Evolutionary conservation across 2,888 invertebrate species (phyloP).

Genomic region (Noctua comes): DNA sequence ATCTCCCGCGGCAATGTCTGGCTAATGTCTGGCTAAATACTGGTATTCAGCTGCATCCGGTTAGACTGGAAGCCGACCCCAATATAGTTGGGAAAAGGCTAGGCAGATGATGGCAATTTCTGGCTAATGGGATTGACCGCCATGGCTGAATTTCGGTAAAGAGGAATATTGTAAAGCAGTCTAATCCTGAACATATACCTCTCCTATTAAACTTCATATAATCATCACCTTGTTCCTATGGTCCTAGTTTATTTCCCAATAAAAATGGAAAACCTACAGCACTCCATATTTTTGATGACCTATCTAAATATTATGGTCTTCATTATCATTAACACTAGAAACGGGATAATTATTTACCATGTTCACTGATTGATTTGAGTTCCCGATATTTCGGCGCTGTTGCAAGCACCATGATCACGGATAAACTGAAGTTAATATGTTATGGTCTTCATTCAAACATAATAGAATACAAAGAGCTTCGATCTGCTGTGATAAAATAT

Average conservation of each 20-base stretch:
- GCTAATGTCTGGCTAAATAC: too few relatives aligned
- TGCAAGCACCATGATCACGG: too few relatives aligned
- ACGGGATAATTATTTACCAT: too few relatives aligned
- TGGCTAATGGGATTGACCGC: background rate
- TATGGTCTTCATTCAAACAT: background rate
- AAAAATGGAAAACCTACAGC: background rate
- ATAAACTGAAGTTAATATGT: too few relatives aligned
- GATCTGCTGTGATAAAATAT: slow-evolving; percentile 2
- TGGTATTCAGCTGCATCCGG: too few relatives aligned
- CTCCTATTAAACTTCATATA: too few relatives aligned
- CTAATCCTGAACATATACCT: background rate
- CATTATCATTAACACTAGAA: too few relatives aligned
- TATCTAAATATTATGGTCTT: slow-evolving; percentile 17
- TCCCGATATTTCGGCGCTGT: too few relatives aligned
- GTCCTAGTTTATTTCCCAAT: background rate
- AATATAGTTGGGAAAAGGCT: too few relatives aligned
- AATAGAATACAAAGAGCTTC: background rate
- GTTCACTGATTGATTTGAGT: too few relatives aligned
- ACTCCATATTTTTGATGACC: background rate
- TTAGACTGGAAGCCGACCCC: too few relatives aligned
- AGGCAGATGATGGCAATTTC: too few relatives aligned
- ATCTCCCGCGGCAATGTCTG: background rate
- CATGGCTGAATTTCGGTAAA: background rate
- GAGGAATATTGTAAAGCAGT: background rate
- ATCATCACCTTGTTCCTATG: background rate